Evolutionary conservation across 2,888 invertebrate species (phyloP).

Genomic region (Boloria euphrosyne): DNA sequence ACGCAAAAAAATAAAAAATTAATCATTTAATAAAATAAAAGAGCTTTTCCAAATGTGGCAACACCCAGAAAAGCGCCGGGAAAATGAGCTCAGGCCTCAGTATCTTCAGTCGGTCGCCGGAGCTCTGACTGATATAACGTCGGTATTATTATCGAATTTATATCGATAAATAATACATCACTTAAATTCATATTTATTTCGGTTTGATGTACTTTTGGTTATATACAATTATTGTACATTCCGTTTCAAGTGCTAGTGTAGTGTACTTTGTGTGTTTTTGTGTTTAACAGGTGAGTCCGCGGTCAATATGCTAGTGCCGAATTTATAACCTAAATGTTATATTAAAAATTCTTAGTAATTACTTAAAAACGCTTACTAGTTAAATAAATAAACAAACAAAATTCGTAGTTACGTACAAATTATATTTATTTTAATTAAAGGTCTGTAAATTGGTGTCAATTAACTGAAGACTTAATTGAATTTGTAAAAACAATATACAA

Average conservation of each 20-base stretch:
- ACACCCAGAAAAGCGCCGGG: conserved; percentile 39
- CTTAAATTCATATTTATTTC: conserved; percentile 33
- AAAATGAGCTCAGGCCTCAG: conserved; percentile 40
- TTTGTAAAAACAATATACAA: too few species aligned
- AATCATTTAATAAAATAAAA: conserved; percentile 12
- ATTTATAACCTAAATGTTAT: conserved; percentile 11
- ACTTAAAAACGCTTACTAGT: background rate
- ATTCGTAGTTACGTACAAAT: too few species aligned
- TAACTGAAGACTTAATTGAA: too few species aligned
- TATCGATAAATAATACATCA: conserved; percentile 36
- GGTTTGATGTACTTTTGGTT: conserved; percentile 37
- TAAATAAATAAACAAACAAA: too few species aligned
- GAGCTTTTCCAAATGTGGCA: conserved; percentile 26
- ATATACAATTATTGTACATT: conserved; percentile 26
- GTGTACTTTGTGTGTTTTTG: conserved; percentile 18
- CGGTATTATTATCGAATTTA: conserved; percentile 34
- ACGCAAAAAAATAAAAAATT: background rate
- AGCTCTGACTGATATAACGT: conserved; percentile 50
- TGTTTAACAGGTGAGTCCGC: conserved; percentile 36
- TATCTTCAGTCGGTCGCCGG: conserved; percentile 67
- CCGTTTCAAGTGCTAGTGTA: conserved; percentile 31
- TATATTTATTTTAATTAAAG: too few species aligned
- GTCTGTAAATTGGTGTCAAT: too few species aligned
- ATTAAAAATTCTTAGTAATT: background rate
- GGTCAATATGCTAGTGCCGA: conserved; percentile 11